Evolutionary conservation across 2,113 vertebrate species (phyloP).

Genomic region (Odobenus rosmarus): DNA sequence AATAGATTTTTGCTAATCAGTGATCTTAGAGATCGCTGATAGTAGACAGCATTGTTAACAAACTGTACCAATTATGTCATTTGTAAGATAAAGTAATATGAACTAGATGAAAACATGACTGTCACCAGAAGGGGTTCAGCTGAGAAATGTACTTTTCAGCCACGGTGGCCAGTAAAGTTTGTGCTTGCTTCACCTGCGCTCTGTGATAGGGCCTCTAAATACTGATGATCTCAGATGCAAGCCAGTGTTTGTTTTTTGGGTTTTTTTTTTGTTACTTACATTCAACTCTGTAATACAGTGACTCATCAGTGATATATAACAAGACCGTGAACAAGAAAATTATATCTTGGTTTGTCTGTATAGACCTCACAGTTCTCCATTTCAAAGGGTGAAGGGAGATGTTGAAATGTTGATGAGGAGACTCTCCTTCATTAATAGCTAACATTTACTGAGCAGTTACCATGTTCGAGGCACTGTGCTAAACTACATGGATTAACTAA

Average conservation of each 20-base stretch:
- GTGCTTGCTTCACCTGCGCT: background rate
- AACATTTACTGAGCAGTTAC: background rate
- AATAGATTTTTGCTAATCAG: conserved; percentile 3
- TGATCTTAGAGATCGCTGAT: background rate
- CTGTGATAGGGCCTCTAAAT: background rate
- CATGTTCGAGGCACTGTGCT: background rate
- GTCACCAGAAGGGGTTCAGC: background rate
- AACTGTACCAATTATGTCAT: background rate
- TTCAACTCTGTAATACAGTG: background rate
- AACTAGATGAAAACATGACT: background rate
- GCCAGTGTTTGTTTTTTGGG: too few species aligned
- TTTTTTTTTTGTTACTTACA: background rate
- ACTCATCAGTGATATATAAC: background rate
- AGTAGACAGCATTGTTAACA: background rate
- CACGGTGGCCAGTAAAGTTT: background rate
- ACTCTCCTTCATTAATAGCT: background rate
- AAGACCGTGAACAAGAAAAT: background rate
- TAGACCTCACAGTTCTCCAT: background rate
- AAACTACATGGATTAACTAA: background rate
- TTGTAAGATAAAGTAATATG: background rate
- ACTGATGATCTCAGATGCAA: background rate
- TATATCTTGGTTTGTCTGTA: background rate
- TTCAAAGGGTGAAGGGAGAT: background rate
- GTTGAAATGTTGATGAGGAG: background rate
- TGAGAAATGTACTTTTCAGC: background rate